These are phyloP conservation scores for Haplochromis burtoni DNA, from an alignment of 2,113 vertebrate species.

Conservation along the genomic window DNA sequence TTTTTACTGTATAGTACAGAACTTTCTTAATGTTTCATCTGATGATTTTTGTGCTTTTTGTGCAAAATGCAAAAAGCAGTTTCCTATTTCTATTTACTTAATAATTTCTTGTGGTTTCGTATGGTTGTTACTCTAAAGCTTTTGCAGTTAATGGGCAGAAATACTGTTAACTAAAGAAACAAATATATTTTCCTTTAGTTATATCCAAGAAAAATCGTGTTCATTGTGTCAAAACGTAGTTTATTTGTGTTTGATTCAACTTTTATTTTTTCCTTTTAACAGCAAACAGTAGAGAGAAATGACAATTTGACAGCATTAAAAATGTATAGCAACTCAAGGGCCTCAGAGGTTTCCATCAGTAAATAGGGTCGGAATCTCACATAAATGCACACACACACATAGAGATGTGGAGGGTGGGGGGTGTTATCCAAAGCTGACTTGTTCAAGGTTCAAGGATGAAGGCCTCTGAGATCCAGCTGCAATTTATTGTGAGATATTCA, in stretches of 20 bases:
- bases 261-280: slow-evolving; percentile 17
- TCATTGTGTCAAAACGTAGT: slow-evolving; percentile 19
- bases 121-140: neutral
- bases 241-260: slow-evolving; percentile 33
- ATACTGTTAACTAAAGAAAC: neutral
- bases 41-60: neutral
- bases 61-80: neutral
- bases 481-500: slow-evolving; percentile 89
- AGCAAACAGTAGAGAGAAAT: slow-evolving; percentile 58
- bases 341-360: slow-evolving; percentile 69
- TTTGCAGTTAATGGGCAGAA: neutral
- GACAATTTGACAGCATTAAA: slow-evolving; percentile 70
- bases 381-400: slow-evolving; percentile 8
- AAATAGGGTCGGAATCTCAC: slow-evolving; percentile 67
- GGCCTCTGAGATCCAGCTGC: slow-evolving; percentile 82
- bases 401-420: slow-evolving; percentile 13
- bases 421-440: slow-evolving; percentile 71
- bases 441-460: slow-evolving; percentile 68
- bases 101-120: neutral
- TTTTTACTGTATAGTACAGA: neutral
- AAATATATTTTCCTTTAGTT: neutral
- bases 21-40: neutral
- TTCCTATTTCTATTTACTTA: neutral
- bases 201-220: neutral
- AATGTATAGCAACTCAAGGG: slow-evolving; percentile 62